phyloP scores from a whole-genome alignment of 2,113 vertebrate species.

The Aythya baeri region DNA sequence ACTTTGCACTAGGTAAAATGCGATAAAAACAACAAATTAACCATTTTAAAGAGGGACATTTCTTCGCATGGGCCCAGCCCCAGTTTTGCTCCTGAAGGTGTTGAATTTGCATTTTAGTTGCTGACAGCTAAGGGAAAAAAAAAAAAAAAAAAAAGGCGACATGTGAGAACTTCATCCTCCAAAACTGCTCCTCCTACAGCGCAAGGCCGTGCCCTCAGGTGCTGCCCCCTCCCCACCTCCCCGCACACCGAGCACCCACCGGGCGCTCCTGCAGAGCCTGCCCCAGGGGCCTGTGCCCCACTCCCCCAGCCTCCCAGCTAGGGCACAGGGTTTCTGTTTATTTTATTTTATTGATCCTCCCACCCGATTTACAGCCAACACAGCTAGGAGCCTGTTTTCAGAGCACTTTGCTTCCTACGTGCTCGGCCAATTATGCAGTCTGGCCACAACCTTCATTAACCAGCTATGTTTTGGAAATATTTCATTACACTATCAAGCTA shows the following conservation, averaged over 20 bases:
- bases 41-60: background rate
- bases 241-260: background rate
- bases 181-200: background rate
- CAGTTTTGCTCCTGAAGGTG: background rate
- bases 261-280: background rate
- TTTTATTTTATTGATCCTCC: background rate
- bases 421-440: background rate
- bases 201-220: background rate
- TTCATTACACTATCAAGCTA: constrained; percentile 5
- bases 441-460: background rate
- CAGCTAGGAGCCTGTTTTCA: background rate
- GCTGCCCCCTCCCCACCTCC: background rate
- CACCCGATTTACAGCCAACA: background rate
- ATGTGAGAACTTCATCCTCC: background rate
- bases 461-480: background rate
- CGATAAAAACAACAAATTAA: constrained; percentile 13
- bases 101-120: background rate
- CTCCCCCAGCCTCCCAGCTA: background rate
- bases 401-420: background rate
- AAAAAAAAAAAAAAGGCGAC: background rate
- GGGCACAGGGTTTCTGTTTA: background rate
- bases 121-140: background rate
- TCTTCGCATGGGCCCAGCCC: background rate
- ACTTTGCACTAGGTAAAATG: constrained; percentile 59
- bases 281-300: background rate